Percentiles rank a stretch among this genome's conserved stretches.
Conservation (phyloP, 2,888 invertebrate genomes). For the Rutpela maculata region DNA sequence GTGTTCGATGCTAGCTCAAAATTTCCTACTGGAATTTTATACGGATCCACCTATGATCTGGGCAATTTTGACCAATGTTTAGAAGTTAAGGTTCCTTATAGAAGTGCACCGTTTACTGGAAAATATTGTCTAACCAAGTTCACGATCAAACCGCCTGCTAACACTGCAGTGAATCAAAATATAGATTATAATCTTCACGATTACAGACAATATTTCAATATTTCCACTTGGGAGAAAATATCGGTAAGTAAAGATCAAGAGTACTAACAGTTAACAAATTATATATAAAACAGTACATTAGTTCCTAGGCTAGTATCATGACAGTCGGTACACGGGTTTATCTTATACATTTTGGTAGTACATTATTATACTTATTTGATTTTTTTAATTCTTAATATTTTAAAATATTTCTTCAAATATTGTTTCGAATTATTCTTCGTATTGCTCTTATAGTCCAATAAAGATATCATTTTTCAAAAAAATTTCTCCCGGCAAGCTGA, state of each 20-base stretch:
- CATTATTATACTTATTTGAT: too few relatives aligned
- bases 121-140: slow-evolving; percentile 81
- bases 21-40: slow-evolving; percentile 80
- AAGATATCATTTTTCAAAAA: too few relatives aligned
- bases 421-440: too few relatives aligned
- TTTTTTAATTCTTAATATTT: too few relatives aligned
- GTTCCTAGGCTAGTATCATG: too few relatives aligned
- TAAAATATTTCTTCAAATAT: too few relatives aligned
- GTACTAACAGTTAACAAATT: too few relatives aligned
- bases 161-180: slow-evolving; percentile 26
- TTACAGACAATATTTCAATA: slow-evolving; percentile 54
- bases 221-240: slow-evolving; percentile 60
- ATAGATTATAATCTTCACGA: slow-evolving; percentile 50
- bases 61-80: slow-evolving; percentile 85
- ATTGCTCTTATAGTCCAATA: too few relatives aligned
- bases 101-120: slow-evolving; percentile 72
- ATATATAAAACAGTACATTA: too few relatives aligned
- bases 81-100: slow-evolving; percentile 61
- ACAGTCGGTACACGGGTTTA: too few relatives aligned
- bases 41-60: slow-evolving; percentile 80
- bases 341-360: too few relatives aligned
- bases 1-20: slow-evolving; percentile 84
- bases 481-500: too few relatives aligned
- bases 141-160: slow-evolving; percentile 65
- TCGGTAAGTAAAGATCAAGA: slow-evolving; percentile 53